phyloP scores from a whole-genome alignment of 1,140 invertebrate genomes.

The Brachionus asplanchnoidis region DNA sequence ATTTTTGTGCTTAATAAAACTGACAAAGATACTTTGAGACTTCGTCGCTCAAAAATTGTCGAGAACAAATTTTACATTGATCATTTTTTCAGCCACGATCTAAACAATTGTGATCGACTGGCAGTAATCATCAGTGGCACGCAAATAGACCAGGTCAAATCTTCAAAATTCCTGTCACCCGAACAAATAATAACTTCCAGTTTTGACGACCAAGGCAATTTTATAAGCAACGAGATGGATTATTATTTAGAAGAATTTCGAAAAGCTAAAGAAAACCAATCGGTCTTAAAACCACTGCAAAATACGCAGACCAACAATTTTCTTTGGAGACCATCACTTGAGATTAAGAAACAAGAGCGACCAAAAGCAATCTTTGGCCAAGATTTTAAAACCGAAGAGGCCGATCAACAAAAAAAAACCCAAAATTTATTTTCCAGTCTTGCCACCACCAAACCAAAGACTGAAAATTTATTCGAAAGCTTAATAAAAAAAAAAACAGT shows the following conservation, averaged over 20 bases:
- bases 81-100: neutral
- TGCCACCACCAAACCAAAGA: neutral
- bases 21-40: neutral
- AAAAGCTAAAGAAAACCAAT: neutral
- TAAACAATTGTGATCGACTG: neutral
- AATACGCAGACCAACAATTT: neutral
- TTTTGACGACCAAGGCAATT: constrained; percentile 7
- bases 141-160: neutral
- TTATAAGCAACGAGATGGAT: neutral
- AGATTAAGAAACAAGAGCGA: neutral
- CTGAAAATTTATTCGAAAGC: neutral
- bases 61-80: constrained; percentile 8
- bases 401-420: neutral
- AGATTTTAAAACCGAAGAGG: neutral
- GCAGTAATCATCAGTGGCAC: neutral
- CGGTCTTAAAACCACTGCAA: neutral
- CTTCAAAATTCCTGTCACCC: neutral
- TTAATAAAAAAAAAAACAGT: neutral
- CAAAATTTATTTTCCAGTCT: neutral
- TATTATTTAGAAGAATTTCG: neutral
- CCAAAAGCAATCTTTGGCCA: neutral
- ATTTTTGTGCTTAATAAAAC: neutral
- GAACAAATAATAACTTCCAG: neutral
- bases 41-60: constrained; percentile 5
- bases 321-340: neutral